phyloP scores from a whole-genome alignment of 2,888 invertebrate species.

The Zhuqinia jingwanae region DNA sequence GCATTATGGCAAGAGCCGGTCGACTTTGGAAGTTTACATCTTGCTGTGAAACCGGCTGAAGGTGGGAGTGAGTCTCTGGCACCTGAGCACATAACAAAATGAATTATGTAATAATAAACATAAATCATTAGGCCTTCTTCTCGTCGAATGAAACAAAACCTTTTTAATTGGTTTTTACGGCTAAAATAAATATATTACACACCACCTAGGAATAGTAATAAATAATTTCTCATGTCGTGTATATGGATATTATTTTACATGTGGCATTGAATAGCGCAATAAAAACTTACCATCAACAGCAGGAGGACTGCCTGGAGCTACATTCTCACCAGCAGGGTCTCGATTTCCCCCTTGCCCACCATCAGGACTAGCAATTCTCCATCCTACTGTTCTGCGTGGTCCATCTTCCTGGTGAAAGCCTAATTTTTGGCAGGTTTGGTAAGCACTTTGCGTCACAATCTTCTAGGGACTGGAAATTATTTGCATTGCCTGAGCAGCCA shows the following conservation, averaged over 20 bases:
- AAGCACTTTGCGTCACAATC: constrained; percentile 75
- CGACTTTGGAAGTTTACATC: constrained; percentile 74
- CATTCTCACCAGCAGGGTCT: not conserved
- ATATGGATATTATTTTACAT: not conserved
- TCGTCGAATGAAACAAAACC: constrained; percentile 27
- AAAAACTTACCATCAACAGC: constrained; percentile 50
- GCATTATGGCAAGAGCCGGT: constrained; percentile 74
- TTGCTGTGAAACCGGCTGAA: constrained; percentile 61
- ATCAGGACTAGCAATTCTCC: constrained; percentile 47
- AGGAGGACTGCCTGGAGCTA: constrained; percentile 32
- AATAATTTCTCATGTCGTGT: constrained; percentile 8
- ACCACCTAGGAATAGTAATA: constrained; percentile 37
- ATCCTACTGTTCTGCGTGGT: constrained; percentile 27
- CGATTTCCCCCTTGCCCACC: constrained; percentile 50
- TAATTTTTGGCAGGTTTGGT: constrained; percentile 14
- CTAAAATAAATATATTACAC: constrained; percentile 33
- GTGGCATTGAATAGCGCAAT: not conserved
- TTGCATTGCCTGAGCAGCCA: constrained; percentile 80
- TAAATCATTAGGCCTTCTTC: constrained; percentile 28
- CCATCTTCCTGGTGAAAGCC: not conserved
- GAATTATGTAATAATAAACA: constrained; percentile 33
- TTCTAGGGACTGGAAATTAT: constrained; percentile 79
- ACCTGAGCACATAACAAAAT: constrained; percentile 43
- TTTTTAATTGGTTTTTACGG: constrained; percentile 42
- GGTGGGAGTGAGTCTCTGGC: constrained; percentile 58